Conservation (phyloP, 1,140 invertebrate genomes). For the Philaenus spumarius region DNA sequence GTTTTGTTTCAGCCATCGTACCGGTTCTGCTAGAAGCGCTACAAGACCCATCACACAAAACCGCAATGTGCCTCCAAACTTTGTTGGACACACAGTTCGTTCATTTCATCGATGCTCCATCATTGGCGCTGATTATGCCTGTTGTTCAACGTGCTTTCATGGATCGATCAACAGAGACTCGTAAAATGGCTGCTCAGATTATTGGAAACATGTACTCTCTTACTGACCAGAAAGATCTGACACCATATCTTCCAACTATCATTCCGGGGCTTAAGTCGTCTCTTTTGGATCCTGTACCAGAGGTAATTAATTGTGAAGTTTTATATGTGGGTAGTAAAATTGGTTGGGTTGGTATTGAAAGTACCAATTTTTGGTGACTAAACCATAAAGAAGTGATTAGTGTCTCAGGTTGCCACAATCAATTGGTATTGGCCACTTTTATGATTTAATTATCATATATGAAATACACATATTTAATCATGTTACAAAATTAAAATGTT, state of each 20-base stretch:
- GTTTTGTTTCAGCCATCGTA: slow-evolving; percentile 64
- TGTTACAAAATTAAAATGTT: too few species aligned
- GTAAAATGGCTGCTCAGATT: slow-evolving; percentile 98
- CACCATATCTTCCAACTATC: slow-evolving; percentile 93
- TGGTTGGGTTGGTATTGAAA: too few species aligned
- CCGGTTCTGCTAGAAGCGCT: slow-evolving; percentile 86
- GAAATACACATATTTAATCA: too few species aligned
- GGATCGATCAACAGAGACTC: slow-evolving; percentile 93
- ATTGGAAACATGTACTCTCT: slow-evolving; percentile 99
- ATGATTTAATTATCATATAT: slow-evolving; percentile 2
- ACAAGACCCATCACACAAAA: slow-evolving; percentile 95
- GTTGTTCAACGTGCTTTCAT: slow-evolving; percentile 96
- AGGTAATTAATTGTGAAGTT: slow-evolving; percentile 48
- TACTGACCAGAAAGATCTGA: slow-evolving; percentile 97
- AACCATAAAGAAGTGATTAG: too few species aligned
- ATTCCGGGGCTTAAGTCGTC: slow-evolving; percentile 96
- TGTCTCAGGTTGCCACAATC: too few species aligned
- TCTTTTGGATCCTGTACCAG: slow-evolving; percentile 94
- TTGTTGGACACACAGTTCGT: slow-evolving; percentile 98
- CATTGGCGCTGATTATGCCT: slow-evolving; percentile 97
- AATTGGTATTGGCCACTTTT: too few species aligned
- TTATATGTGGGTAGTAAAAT: too few species aligned
- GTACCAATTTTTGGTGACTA: too few species aligned
- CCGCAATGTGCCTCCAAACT: slow-evolving; percentile 83
- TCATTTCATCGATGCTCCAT: slow-evolving; percentile 98